These are phyloP conservation scores for Anthonomus grandis DNA, from an alignment of 1,140 invertebrate species.

Conservation along the genomic window DNA sequence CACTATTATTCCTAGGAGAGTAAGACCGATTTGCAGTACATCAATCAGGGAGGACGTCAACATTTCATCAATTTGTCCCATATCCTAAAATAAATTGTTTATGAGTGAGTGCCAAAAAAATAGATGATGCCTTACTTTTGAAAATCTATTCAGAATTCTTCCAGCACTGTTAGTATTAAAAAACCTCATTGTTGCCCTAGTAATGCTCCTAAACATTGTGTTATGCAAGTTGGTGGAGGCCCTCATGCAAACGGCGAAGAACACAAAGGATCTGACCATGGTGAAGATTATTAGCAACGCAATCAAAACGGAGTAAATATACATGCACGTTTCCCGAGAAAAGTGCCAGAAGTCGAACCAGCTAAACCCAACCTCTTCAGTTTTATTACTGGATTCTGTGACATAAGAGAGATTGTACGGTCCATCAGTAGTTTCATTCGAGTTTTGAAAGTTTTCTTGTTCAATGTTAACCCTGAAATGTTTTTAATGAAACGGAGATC, in stretches of 20 bases:
- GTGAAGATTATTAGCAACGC: constrained; percentile 40
- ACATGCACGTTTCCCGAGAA: constrained; percentile 39
- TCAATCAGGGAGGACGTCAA: constrained; percentile 61
- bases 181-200: constrained; percentile 74
- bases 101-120: background rate
- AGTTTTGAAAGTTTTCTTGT: constrained; percentile 38
- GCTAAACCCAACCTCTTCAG: too few species aligned
- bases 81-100: constrained; percentile 60
- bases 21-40: constrained; percentile 64
- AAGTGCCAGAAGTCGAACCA: constrained; percentile 42
- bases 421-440: constrained; percentile 6
- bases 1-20: constrained; percentile 69
- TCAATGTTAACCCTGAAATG: constrained; percentile 50
- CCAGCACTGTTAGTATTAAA: constrained; percentile 78
- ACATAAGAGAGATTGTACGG: too few species aligned
- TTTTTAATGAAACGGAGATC: background rate
- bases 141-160: constrained; percentile 61
- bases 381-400: too few species aligned
- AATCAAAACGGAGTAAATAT: constrained; percentile 41
- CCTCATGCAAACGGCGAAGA: constrained; percentile 60
- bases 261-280: constrained; percentile 49
- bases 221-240: constrained; percentile 67
- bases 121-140: constrained; percentile 11
- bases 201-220: constrained; percentile 72
- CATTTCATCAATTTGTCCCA: constrained; percentile 81